Base-by-base conservation (phyloP, 2,113 vertebrate species). In the Pagrus major region DNA sequence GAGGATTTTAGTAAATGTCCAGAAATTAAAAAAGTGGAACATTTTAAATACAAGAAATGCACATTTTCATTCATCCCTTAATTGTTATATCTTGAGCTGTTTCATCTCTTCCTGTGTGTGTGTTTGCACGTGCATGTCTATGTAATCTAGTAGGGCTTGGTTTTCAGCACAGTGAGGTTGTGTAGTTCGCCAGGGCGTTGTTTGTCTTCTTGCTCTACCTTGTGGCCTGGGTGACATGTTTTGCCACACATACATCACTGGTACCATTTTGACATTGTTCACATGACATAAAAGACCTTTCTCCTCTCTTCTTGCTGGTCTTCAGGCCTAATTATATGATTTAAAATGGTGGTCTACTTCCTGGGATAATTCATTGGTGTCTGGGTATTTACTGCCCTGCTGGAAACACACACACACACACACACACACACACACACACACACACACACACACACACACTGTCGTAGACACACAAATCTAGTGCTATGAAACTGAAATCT, bases 311-410 rank as follows among this genome's bases (percentile, higher is more conserved):
- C 55, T 47, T 76, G 54, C 65, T 74, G 67, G 47, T 86, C 67
- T 90, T 93, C 87, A 91, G 90, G 90, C 92, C 91, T 96, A 95
- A 96, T 96, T 95, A 94, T 85, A 94, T 94, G 93, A 94, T 96
- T 95, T 93, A 92, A 93, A 84, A 80, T 93, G 94, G 92, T 89
- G 73, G 85, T 88, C 88, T 92, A 80, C 89, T 94, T 95, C 93
- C 94, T 93, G 88, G 83, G 91, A 93, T 94, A 93, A 94, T 95
- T 94, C 88, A 92, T 93, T 46, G 68, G 5, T 31, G 76, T 90
- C 89, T 85, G 83, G 79, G 74, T 92, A 66, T 94, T 94, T 86
- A 91, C 49, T 18, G 31, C 84, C 51, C 35, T n/a, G 12, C 68
- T 39, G 14, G 20, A 71, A 46, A 25, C 31, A 41, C 55, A 64